Evolutionary conservation across 2,888 invertebrate genomes (phyloP).

Genomic region (Agriopis aurantiaria): DNA sequence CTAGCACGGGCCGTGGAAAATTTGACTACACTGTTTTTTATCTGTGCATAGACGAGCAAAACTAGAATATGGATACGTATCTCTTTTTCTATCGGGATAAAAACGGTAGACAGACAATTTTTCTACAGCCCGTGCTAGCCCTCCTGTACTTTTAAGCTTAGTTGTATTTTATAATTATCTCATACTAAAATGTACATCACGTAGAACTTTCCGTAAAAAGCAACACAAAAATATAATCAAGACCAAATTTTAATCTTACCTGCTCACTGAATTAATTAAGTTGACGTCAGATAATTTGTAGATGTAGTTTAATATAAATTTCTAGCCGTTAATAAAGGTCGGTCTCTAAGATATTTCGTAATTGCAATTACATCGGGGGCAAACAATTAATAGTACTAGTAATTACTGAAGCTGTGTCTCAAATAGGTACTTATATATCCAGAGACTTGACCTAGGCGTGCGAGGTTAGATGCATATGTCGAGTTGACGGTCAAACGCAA

Average conservation of each 20-base stretch:
- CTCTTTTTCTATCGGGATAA: too few species aligned
- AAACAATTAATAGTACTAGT: not conserved
- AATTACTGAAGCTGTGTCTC: not conserved
- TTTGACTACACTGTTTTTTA: too few species aligned
- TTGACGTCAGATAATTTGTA: constrained; percentile 2
- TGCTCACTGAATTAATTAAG: constrained; percentile 25
- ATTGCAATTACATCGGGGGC: constrained; percentile 1
- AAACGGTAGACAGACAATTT: too few species aligned
- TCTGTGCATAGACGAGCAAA: too few species aligned
- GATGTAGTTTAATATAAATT: constrained; percentile 18
- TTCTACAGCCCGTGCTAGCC: too few species aligned
- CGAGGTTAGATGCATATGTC: too few species aligned
- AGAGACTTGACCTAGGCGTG: constrained; percentile 1
- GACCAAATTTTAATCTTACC: constrained; percentile 40
- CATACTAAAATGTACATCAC: constrained; percentile 6
- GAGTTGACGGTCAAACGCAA: too few species aligned
- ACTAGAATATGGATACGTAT: too few species aligned
- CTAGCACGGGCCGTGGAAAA: too few species aligned
- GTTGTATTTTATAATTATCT: constrained; percentile 17
- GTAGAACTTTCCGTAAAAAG: constrained; percentile 30
- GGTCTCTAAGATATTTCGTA: constrained; percentile 10
- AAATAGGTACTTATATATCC: constrained; percentile 2
- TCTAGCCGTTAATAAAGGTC: not conserved
- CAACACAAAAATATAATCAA: constrained; percentile 44
- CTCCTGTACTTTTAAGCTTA: too few species aligned